Conservation (phyloP, 2,888 invertebrate species). For the Cheilosia pagana region DNA sequence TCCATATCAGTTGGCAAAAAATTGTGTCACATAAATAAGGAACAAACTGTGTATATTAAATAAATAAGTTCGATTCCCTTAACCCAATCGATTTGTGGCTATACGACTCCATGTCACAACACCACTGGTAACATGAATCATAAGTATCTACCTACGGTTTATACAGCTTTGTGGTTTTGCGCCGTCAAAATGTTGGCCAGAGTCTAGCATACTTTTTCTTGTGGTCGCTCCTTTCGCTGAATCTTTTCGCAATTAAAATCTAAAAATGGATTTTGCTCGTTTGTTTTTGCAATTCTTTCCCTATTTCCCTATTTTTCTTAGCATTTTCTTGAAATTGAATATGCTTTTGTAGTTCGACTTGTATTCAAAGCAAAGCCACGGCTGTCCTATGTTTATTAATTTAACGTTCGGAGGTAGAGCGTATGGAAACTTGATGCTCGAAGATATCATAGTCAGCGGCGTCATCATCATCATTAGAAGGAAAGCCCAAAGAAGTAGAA, state of each 20-base stretch:
- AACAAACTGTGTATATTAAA: conserved; percentile 10
- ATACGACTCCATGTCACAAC: conserved; percentile 56
- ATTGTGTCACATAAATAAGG: conserved; percentile 38
- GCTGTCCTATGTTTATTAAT: conserved; percentile 46
- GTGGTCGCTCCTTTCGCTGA: conserved; percentile 43
- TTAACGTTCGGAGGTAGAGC: neutral
- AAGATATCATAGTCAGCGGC: conserved; percentile 47
- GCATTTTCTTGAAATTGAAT: conserved; percentile 38
- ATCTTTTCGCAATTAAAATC: conserved; percentile 61
- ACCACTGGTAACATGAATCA: conserved; percentile 28
- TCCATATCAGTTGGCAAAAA: conserved; percentile 5
- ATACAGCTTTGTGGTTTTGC: neutral
- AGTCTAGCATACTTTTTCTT: conserved; percentile 45
- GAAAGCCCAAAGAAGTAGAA: conserved; percentile 24
- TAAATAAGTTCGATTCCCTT: conserved; percentile 33
- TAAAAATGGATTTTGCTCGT: conserved; percentile 41
- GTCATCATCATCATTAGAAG: conserved; percentile 31
- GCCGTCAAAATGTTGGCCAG: conserved; percentile 5
- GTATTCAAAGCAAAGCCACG: conserved; percentile 1
- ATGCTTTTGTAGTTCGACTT: conserved; percentile 14
- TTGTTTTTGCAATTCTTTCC: conserved; percentile 2
- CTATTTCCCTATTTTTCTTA: neutral
- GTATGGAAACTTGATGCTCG: conserved; percentile 43
- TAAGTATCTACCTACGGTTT: neutral
- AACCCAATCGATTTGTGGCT: conserved; percentile 63